phyloP scores from a whole-genome alignment of 2,888 invertebrate species.

The Acanthopleura granulata region DNA sequence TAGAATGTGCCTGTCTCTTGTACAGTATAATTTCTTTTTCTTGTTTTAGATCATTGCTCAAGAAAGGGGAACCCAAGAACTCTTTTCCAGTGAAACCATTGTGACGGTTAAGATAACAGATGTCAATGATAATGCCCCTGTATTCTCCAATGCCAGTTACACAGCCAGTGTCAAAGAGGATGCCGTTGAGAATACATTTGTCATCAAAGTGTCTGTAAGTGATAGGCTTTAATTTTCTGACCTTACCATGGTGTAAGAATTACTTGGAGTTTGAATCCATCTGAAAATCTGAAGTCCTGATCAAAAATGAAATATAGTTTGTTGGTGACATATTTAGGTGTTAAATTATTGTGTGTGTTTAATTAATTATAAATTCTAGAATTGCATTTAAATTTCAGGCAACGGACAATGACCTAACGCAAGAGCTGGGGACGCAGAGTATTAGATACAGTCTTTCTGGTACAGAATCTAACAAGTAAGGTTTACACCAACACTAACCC shows the following conservation, averaged over 20 bases:
- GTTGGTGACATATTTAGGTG: too few relatives aligned
- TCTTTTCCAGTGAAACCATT: constrained; percentile 49
- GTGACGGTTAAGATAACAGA: constrained; percentile 65
- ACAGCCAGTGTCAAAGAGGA: constrained; percentile 8
- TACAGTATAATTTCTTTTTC: not conserved
- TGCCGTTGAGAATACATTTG: not conserved
- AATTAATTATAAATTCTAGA: not conserved
- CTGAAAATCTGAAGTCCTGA: too few relatives aligned
- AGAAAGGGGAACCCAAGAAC: constrained; percentile 27
- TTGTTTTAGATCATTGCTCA: constrained; percentile 34
- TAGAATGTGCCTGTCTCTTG: too few relatives aligned
- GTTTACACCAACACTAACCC: too few relatives aligned
- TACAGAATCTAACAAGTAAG: not conserved
- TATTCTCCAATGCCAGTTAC: constrained; percentile 72
- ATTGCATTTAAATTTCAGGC: not conserved
- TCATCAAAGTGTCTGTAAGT: constrained; percentile 14
- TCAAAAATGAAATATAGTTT: too few relatives aligned
- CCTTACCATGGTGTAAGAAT: too few relatives aligned
- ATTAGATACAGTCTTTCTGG: constrained; percentile 3
- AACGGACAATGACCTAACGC: not conserved
- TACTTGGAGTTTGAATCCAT: too few relatives aligned
- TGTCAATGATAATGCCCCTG: constrained; percentile 77
- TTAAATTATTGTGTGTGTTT: too few relatives aligned
- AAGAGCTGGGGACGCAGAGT: not conserved
- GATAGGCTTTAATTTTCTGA: not conserved